Conservation (phyloP, 2,888 invertebrate genomes). For the Dasysyrphus tricinctus region DNA sequence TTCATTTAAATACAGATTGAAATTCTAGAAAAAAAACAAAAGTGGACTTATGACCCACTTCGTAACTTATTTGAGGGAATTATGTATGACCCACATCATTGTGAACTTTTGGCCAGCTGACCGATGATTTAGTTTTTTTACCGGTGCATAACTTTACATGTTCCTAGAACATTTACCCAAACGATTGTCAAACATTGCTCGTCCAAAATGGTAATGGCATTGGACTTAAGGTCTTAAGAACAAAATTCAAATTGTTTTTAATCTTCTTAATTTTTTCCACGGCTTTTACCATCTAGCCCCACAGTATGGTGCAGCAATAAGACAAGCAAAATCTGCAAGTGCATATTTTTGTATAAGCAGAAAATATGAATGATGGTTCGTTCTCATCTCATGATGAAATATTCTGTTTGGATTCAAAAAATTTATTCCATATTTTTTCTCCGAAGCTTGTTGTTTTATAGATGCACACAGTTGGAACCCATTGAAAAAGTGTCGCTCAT, state of each 20-base stretch:
- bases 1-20: too few species aligned
- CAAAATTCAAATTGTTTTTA: background rate
- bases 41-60: too few species aligned
- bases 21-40: too few species aligned
- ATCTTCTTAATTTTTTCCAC: background rate
- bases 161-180: too few species aligned
- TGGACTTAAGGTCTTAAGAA: too few species aligned
- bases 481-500: conserved; percentile 59
- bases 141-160: too few species aligned
- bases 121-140: too few species aligned
- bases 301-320: background rate
- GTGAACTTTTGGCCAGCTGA: too few species aligned
- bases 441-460: background rate
- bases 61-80: too few species aligned
- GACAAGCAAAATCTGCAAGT: background rate
- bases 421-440: background rate
- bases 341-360: conserved; percentile 1
- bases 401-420: conserved; percentile 18
- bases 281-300: background rate
- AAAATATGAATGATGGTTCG: background rate
- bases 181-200: too few species aligned
- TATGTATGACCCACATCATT: too few species aligned
- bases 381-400: conserved; percentile 18
- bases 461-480: conserved; percentile 15
- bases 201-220: too few species aligned